Conservation (phyloP, 2,888 invertebrate species). For the Salticus scenicus region DNA sequence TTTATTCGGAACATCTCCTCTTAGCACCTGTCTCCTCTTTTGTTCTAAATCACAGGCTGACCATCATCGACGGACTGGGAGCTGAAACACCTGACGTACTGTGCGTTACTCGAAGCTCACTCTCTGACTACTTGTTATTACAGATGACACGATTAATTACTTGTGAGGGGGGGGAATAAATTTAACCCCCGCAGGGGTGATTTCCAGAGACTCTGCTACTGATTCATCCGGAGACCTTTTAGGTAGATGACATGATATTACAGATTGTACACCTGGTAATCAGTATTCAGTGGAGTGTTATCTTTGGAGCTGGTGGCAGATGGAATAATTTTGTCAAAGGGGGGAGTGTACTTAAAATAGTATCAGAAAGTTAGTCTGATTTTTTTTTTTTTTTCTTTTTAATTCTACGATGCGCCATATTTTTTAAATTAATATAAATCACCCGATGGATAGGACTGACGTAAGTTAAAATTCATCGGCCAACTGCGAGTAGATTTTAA, state of each 20-base stretch:
- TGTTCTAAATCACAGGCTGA: conserved; percentile 44
- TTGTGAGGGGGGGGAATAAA: not conserved
- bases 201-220: conserved; percentile 37
- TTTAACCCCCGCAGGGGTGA: not conserved
- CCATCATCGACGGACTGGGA: conserved; percentile 26
- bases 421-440: not conserved
- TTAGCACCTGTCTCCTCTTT: conserved; percentile 60
- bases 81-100: conserved; percentile 47
- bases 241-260: conserved; percentile 40
- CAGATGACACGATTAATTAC: conserved; percentile 68
- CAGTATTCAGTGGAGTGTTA: not conserved
- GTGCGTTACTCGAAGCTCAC: conserved; percentile 34
- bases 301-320: not conserved
- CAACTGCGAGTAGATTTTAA: too few species aligned
- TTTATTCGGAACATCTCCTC: not conserved
- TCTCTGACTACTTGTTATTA: conserved; percentile 62
- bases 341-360: not conserved
- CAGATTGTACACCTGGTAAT: conserved; percentile 47
- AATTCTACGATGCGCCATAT: not conserved
- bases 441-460: not conserved
- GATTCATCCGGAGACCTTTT: conserved; percentile 48
- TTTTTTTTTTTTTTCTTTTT: too few species aligned
- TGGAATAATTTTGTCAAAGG: not conserved
- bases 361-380: not conserved
- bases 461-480: too few species aligned